A percentile compares a stretch with the other conserved stretches of the same genome.
Conservation (phyloP, 2,113 vertebrate genomes). For the Thalassoma bifasciatum region DNA sequence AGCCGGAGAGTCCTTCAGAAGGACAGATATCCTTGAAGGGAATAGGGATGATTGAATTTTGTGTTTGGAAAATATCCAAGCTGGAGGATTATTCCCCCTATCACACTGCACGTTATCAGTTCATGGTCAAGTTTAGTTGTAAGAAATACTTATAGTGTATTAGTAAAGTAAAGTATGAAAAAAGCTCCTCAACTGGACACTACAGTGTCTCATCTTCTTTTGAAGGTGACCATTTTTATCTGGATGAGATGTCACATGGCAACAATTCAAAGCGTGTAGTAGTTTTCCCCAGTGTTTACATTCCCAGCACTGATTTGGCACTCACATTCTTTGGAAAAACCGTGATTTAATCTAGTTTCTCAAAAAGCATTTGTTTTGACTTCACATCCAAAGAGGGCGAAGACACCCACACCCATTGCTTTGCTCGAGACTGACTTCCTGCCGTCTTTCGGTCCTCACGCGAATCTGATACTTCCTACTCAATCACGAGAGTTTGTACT, state of each 20-base stretch:
- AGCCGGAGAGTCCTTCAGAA: slow-evolving; percentile 53
- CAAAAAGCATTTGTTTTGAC: slow-evolving; percentile 70
- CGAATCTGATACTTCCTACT: slow-evolving; percentile 65
- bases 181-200: slow-evolving; percentile 1
- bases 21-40: slow-evolving; percentile 55
- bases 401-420: slow-evolving; percentile 51
- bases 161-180: slow-evolving; percentile 8
- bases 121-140: slow-evolving; percentile 45
- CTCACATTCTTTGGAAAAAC: slow-evolving; percentile 37
- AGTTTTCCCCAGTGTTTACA: slow-evolving; percentile 60
- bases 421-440: slow-evolving; percentile 49
- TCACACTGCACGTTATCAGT: slow-evolving; percentile 35
- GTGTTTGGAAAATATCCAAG: slow-evolving; percentile 63
- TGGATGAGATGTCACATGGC: slow-evolving; percentile 13
- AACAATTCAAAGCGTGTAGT: slow-evolving; percentile 45
- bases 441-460: slow-evolving; percentile 34
- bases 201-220: slow-evolving; percentile 40
- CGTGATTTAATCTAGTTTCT: slow-evolving; percentile 48
- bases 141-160: slow-evolving; percentile 33
- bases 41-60: slow-evolving; percentile 53
- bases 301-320: slow-evolving; percentile 47
- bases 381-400: slow-evolving; percentile 53
- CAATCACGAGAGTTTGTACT: slow-evolving; percentile 52
- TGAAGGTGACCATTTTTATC: slow-evolving; percentile 41
- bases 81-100: slow-evolving; percentile 57